Percentiles rank a stretch among this genome's conserved stretches.
phyloP scores from a whole-genome alignment of 2,888 invertebrate species.

The Pyralis farinalis region DNA sequence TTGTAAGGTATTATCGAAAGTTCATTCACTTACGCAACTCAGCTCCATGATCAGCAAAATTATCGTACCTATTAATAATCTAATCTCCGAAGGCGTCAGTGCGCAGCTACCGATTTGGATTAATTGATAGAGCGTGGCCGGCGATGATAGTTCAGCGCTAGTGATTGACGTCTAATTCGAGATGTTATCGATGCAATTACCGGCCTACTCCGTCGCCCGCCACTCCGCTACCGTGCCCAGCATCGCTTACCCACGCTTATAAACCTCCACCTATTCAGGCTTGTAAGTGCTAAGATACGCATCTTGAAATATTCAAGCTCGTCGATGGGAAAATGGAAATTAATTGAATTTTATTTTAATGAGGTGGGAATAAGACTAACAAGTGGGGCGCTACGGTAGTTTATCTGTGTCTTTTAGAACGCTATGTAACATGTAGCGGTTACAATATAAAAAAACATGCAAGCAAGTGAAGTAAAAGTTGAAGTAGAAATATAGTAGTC shows the following conservation, averaged over 20 bases:
- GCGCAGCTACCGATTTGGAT: slow-evolving; percentile 70
- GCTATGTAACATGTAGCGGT: too few relatives aligned
- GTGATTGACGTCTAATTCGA: slow-evolving; percentile 75
- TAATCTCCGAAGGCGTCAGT: slow-evolving; percentile 57
- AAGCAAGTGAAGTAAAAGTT: too few relatives aligned
- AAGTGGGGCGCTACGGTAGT: background rate
- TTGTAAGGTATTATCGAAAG: background rate
- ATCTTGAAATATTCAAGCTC: slow-evolving; percentile 2
- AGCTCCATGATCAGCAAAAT: slow-evolving; percentile 50
- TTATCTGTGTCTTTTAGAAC: too few relatives aligned
- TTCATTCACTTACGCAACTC: slow-evolving; percentile 11
- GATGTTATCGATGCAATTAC: slow-evolving; percentile 75
- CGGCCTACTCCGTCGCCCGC: slow-evolving; percentile 26
- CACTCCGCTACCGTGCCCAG: slow-evolving; percentile 7
- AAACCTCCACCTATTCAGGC: slow-evolving; percentile 7
- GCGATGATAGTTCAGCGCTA: slow-evolving; percentile 62
- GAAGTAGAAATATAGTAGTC: too few relatives aligned
- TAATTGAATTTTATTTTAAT: slow-evolving; percentile 4
- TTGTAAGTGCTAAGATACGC: slow-evolving; percentile 9
- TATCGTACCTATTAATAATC: slow-evolving; percentile 67
- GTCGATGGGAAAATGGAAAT: slow-evolving; percentile 9
- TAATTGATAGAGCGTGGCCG: slow-evolving; percentile 69
- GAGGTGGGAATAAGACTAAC: slow-evolving; percentile 1
- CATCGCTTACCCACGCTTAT: slow-evolving; percentile 8
- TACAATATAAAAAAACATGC: too few relatives aligned